Base-by-base conservation (phyloP, 2,888 invertebrate genomes). In the Heliconius erato region DNA sequence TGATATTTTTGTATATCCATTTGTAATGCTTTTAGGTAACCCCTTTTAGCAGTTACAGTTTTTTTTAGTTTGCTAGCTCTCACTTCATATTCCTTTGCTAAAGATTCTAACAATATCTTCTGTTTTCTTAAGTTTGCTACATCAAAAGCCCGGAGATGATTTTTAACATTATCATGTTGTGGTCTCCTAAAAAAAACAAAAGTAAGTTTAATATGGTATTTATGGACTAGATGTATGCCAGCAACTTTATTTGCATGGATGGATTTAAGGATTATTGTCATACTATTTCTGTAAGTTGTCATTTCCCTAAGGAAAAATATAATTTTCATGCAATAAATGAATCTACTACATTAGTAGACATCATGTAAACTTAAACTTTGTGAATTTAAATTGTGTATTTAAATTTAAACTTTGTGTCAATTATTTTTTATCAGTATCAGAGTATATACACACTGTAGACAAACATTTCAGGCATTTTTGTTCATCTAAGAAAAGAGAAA, bases 1-100 rank as follows among this genome's bases (percentile, higher is more conserved):
- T 94, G 92, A 85, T 94, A 95, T 83, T 94, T 95, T 82, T 93
- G 92, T 74, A 96, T 92, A 84, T 96, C 96, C 89, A 95, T 89
- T 87, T 94, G 93, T 82, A 96, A 86, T 72, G 92, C 94, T 89
- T 93, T 95, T 2, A 95, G 85, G 82, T 94, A 96, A 28, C 93
- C 93, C 87, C 95, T 89, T 89, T 94, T 94, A 35, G 95, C 95
- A 83, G 91, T 88, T 54, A 96, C 84, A 77, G 88, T 91, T 85
- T 92, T 95, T 86, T 94, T 95, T 40, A 94, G 84, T 86, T 89
- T 91, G 82, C 90, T 91, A 5, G 93, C 94, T 88, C 91, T 90
- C 14, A 85, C 84, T 85, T 96, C 96, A 92, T 95, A 94, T 87
- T 95, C 94, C 85, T 93, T 93, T 44, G 92, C 94, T 68, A 93